A percentile compares a stretch with the other conserved stretches of the same genome.
phyloP scores from a whole-genome alignment of 2,113 vertebrate genomes.

The Bos indicus region DNA sequence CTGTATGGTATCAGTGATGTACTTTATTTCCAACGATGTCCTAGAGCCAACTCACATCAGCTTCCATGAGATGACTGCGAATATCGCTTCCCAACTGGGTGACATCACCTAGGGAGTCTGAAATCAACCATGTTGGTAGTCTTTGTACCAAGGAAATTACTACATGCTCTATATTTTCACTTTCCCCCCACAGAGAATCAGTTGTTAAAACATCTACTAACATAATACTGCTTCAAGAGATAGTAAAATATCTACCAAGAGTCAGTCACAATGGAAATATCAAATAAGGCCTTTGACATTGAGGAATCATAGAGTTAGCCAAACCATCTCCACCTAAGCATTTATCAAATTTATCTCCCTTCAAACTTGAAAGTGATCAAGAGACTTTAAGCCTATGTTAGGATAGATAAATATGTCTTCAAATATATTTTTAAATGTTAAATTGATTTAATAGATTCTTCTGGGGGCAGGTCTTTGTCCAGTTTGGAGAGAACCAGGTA shows the following conservation, averaged over 20 bases:
- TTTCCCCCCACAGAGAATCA: neutral
- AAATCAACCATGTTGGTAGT: neutral
- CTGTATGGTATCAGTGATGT: neutral
- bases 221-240: neutral
- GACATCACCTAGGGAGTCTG: neutral
- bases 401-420: neutral
- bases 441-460: neutral
- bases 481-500: neutral
- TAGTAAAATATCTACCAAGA: neutral
- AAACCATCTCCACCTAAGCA: neutral
- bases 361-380: neutral
- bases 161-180: neutral
- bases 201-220: neutral
- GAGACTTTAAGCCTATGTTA: neutral
- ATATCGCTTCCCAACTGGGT: neutral
- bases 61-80: neutral
- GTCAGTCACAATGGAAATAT: neutral
- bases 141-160: constrained; percentile 32
- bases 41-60: neutral
- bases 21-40: neutral
- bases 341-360: neutral
- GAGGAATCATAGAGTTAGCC: neutral
- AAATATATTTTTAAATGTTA: constrained; percentile 11
- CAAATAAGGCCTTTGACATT: neutral
- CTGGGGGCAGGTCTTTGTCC: neutral